Base-by-base conservation (phyloP, 2,113 vertebrate genomes). In the Elephas maximus region DNA sequence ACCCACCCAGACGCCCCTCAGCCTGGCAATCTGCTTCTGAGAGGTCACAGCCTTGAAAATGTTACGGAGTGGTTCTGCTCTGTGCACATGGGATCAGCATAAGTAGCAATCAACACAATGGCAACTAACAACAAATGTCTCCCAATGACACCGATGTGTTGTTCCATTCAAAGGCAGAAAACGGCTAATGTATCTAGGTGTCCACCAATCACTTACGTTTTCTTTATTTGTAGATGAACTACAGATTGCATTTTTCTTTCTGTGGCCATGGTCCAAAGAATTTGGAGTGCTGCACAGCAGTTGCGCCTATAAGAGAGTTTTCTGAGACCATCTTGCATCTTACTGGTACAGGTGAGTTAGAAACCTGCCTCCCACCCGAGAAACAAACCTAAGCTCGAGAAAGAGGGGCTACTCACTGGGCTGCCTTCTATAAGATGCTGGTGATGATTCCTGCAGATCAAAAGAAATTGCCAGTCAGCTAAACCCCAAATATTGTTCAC, bases 281-380 rank as follows among this genome's bases (percentile, higher is more conserved):
- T 97, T 97, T 0, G 98, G 98, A 73, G 98, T 98, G 80, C 98
- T 99, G 88, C 98, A 99, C 76, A 97, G 94, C 73, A 98, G 89
- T 48, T 98, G 97, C 93, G 60, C 89, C 94, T 96, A 92, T 24
- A 94, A 96, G 71, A 85, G 84, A 95, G 0, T 76, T 96, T 91
- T 73, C 71, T 96, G 79, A 83, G 57, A 79, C 33, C 6, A 87
- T 67, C 12, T 65, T 62, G 20, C 28, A 69, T 92, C 23, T 41
- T 88, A 1, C 3, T 67, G 60, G 57, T 48, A 77, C 21, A 21
- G 28, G 8, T 60, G 20, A 51, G 17, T 65, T 93, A 18, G 62
- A 92, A 93, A 57, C 48, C 63, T 87, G 41, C 28, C 26, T 85
- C 86, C 74, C 67, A 93, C n/a, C 71, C 24, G 26, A 90, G 69